Evolutionary conservation across 2,888 invertebrate species (phyloP), one percentile per base, ranked within the genome.

Genomic region (Notodonta dromedarius): DNA sequence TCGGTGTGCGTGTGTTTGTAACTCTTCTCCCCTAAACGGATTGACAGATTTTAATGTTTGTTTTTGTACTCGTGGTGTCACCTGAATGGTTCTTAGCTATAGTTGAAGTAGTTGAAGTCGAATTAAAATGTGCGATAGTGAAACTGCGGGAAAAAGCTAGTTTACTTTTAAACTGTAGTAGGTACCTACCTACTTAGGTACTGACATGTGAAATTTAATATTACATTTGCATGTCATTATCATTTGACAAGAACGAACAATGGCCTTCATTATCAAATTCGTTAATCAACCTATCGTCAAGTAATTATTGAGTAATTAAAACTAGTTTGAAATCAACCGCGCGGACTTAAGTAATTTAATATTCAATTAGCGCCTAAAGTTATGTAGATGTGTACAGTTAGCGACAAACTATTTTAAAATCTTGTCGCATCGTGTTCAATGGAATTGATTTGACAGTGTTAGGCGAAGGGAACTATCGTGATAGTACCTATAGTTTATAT

Each of bases 301-400:
- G 54, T 80, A 83, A 69, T 88, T 86, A 84, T 84, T 74, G 78
- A 82, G 82, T 83, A 86, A 86, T 87, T 84, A 86, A 82, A 87
- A 80, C 83, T 77, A 79, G 79, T 79, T 84, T 78, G 77, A 82
- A 85, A 89, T 82, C 85, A 85, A 86, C 87, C 82, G 80, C 77
- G 78, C 81, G 77, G 63, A 73, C 76, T 72, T 75, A 80, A 79
- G 82, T 80, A 83, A 86, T 77, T 84, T 85, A 85, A 87, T 88
- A 89, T 89, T 89, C 83, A 87, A 89, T 88, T 86, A 86, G 78
- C 79, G 77, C 80, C 74, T 79, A 78, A 78, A 44, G 14, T 52
- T 70, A 73, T 61, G 58, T 61, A 56, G n/a, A 59, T 65, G 57
- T 55, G 53, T 56, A 58, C 55, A 50, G 73, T 63, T 67, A 69